These are phyloP conservation scores for Chrysopa pallens DNA, from an alignment of 1,140 invertebrate genomes.

Conservation along the genomic window DNA sequence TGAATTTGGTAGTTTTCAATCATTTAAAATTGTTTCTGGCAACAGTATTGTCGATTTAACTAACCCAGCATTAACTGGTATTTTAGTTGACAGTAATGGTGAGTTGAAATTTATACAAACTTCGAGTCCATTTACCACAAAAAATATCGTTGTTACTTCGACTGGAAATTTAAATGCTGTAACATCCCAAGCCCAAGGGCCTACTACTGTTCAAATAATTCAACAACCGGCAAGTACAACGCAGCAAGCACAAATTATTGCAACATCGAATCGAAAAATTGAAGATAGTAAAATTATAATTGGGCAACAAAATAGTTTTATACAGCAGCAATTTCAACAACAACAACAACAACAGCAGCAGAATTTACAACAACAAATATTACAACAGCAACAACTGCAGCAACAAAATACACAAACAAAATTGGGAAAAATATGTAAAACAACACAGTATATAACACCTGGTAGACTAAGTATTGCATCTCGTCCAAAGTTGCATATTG, in stretches of 20 bases:
- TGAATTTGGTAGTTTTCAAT: slow-evolving; percentile 30
- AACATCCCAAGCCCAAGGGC: neutral
- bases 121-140: slow-evolving; percentile 18
- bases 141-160: slow-evolving; percentile 30
- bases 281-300: slow-evolving; percentile 4
- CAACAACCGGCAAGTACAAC: slow-evolving; percentile 1
- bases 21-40: slow-evolving; percentile 28
- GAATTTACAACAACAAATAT: slow-evolving; percentile 6
- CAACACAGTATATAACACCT: slow-evolving; percentile 4
- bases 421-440: slow-evolving; percentile 16
- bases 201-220: neutral
- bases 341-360: slow-evolving; percentile 7
- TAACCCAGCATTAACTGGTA: slow-evolving; percentile 35
- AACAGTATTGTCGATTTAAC: slow-evolving; percentile 38
- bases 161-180: slow-evolving; percentile 15
- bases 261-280: neutral
- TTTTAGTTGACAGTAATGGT: slow-evolving; percentile 41
- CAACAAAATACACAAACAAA: slow-evolving; percentile 7
- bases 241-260: neutral
- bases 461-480: neutral
- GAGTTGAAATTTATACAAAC: slow-evolving; percentile 44
- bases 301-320: neutral
- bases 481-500: slow-evolving; percentile 10
- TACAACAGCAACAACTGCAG: slow-evolving; percentile 10
- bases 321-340: neutral